Percentiles rank a stretch among this genome's conserved stretches.
phyloP scores from a whole-genome alignment of 2,888 invertebrate species.

The Drepana falcataria region DNA sequence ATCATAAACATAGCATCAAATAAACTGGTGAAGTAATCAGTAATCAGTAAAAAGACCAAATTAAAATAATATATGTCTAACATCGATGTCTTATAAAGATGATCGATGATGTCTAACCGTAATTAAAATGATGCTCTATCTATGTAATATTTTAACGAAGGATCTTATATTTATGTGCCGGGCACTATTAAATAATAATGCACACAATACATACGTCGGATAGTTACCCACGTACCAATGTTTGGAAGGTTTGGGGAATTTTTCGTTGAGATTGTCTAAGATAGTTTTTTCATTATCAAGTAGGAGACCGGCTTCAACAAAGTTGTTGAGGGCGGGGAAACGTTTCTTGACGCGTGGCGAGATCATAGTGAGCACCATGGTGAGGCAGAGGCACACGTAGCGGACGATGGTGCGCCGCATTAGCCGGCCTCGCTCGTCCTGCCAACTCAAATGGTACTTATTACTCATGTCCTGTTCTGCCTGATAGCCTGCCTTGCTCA shows the following conservation, averaged over 20 bases:
- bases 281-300: slow-evolving; percentile 89
- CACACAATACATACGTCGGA: background rate
- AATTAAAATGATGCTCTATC: background rate
- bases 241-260: slow-evolving; percentile 91
- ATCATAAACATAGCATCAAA: background rate
- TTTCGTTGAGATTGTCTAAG: slow-evolving; percentile 86
- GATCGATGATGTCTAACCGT: too few relatives aligned
- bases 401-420: slow-evolving; percentile 91
- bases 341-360: slow-evolving; percentile 93
- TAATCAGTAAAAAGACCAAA: too few relatives aligned
- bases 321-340: slow-evolving; percentile 89
- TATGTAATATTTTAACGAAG: background rate
- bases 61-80: too few relatives aligned
- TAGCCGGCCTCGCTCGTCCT: slow-evolving; percentile 89
- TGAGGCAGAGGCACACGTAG: slow-evolving; percentile 91
- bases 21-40: background rate
- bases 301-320: slow-evolving; percentile 90
- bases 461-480: slow-evolving; percentile 15
- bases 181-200: background rate
- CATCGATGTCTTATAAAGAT: too few relatives aligned
- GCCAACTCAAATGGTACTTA: slow-evolving; percentile 25
- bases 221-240: slow-evolving; percentile 81
- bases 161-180: background rate
- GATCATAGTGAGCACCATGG: slow-evolving; percentile 91
- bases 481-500: background rate